Evolutionary conservation across 1,140 invertebrate genomes (phyloP).

Genomic region (Drosophila guanche): DNA sequence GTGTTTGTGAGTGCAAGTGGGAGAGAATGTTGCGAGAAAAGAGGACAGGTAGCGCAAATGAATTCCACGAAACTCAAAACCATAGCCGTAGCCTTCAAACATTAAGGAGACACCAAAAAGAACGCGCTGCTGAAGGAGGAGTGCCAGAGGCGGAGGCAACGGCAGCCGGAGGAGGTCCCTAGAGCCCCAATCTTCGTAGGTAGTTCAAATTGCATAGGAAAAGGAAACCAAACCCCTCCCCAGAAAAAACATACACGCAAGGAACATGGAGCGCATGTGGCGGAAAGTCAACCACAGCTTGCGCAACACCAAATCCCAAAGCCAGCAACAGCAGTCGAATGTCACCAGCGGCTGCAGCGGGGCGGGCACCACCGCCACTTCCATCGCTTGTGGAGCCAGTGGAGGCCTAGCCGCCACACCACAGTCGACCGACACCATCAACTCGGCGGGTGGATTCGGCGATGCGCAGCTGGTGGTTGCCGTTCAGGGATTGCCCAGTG

Average conservation of each 20-base stretch:
- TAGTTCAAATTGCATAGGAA: conserved; percentile 59
- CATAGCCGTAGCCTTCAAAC: conserved; percentile 58
- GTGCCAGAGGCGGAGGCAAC: conserved; percentile 7
- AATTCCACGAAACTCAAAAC: conserved; percentile 35
- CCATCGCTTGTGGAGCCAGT: conserved; percentile 6
- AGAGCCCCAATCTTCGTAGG: conserved; percentile 43
- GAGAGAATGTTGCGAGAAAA: conserved; percentile 4
- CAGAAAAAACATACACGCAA: neutral
- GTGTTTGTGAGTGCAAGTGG: conserved; percentile 18
- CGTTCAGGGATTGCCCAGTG: conserved; percentile 53
- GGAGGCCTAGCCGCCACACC: conserved; percentile 43
- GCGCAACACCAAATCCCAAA: conserved; percentile 69
- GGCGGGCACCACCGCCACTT: conserved; percentile 13
- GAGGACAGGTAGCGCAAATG: conserved; percentile 26
- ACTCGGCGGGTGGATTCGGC: conserved; percentile 76
- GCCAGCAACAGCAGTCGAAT: conserved; percentile 20
- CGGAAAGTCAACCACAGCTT: conserved; percentile 83
- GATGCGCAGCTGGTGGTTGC: conserved; percentile 73
- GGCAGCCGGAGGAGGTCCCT: conserved; percentile 18
- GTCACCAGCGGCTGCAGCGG: conserved; percentile 8
- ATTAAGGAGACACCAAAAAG: conserved; percentile 46
- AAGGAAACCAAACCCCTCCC: conserved; percentile 9
- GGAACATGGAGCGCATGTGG: conserved; percentile 82
- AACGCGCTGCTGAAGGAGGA: conserved; percentile 22
- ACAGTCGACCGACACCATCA: conserved; percentile 72